phyloP scores from a whole-genome alignment of 2,888 invertebrate genomes.

The Periphyllus acericola region DNA sequence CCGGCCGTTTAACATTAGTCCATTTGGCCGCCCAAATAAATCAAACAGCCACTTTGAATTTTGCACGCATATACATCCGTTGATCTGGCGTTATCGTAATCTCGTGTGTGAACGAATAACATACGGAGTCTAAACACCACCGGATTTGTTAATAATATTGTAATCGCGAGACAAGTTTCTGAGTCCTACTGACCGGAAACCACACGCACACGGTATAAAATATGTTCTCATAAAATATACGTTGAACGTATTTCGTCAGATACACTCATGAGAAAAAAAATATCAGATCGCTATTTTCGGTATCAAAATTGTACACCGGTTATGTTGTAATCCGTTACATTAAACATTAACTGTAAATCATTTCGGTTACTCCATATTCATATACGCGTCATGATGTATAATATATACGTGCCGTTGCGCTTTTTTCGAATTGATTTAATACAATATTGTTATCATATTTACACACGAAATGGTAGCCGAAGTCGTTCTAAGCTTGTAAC shows the following conservation, averaged over 20 bases:
- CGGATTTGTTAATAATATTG: background rate
- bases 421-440: background rate
- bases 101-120: background rate
- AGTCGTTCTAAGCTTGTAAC: too few species aligned
- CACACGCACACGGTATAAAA: background rate
- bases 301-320: slow-evolving; percentile 3
- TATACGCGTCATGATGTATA: background rate
- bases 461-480: too few species aligned
- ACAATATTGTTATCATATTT: too few species aligned
- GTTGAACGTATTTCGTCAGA: background rate
- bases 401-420: background rate
- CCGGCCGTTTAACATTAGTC: slow-evolving; percentile 7
- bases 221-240: background rate
- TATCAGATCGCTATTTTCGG: slow-evolving; percentile 7
- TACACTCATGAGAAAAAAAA: background rate
- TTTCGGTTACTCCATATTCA: background rate
- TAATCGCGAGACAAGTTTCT: slow-evolving; percentile 36
- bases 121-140: background rate
- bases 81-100: background rate
- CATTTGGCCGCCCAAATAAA: slow-evolving; percentile 35
- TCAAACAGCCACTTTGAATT: slow-evolving; percentile 32
- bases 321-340: background rate
- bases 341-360: slow-evolving; percentile 1
- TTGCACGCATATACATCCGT: background rate
- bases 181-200: slow-evolving; percentile 57